Evolutionary conservation across 2,797 vertebrate species (phyloP), one percentile per base, ranked within the genome.

Genomic region (Sphaeramia orbicularis): DNA sequence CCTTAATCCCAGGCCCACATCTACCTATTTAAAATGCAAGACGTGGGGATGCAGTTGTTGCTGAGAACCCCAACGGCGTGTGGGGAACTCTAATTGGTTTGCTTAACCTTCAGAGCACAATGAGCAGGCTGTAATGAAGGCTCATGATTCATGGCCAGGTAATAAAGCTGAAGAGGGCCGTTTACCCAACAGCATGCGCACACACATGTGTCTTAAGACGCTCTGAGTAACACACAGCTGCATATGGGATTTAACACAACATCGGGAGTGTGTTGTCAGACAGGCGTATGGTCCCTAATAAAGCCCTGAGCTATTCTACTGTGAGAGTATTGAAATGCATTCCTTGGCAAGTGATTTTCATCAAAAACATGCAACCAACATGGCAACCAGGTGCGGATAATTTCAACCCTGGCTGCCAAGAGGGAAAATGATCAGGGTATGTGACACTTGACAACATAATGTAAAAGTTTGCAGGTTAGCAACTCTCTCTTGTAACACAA

Each of bases 41-140:
- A 72, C 76, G 53, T 60, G 80, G 76, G 68, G 85, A 89, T 86
- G 86, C 73, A 61, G 81, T 81, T 86, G 90, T 87, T 93, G 81
- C 86, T 18, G 81, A 83, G 86, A 83, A 86, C 83, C 84, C 85
- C 87, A 81, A 83, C 80, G 71, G 89, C 82, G 80, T 87, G 83
- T 86, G 63, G 86, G 88, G 88, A 91, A 89, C 90, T 87, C 85
- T 93, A 93, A 94, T 91, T 92, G 91, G 90, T 91, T 93, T 92
- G 86, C 84, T 94, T 93, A 94, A 94, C 91, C 91, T 92, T 93
- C 91, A 93, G 90, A 93, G 86, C 85, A 93, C 88, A 92, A 91
- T 89, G 87, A 93, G 88, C 87, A 71, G 82, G 82, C 89, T 87
- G 79, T 92, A 90, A 94, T 92, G 93, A 91, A 90, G 83, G 85